phyloP scores from a whole-genome alignment of 2,797 vertebrate genomes.

The Alosa sapidissima region DNA sequence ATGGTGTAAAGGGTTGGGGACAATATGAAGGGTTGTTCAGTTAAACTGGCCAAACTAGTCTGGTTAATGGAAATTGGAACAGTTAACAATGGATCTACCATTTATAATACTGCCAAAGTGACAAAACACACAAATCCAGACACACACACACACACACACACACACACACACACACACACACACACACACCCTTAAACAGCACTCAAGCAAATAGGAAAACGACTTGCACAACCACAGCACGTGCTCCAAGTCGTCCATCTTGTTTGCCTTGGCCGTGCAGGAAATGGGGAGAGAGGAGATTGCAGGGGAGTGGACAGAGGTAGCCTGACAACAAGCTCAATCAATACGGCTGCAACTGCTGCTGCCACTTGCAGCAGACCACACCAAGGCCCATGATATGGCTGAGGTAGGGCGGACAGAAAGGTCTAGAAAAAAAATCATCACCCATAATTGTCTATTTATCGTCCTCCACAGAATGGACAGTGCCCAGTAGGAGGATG shows the following conservation, averaged over 20 bases:
- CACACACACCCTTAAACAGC: background rate
- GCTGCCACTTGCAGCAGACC: background rate
- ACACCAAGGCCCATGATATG: background rate
- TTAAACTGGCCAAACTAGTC: background rate
- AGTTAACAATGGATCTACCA: background rate
- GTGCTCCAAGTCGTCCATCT: conserved; percentile 2
- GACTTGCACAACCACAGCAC: background rate
- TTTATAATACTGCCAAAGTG: background rate
- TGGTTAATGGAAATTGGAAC: background rate
- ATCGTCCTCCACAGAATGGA: background rate
- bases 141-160: background rate
- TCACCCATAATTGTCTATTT: background rate
- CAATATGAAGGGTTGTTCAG: background rate
- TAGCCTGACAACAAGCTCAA: conserved; percentile 16
- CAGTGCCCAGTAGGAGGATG: background rate
- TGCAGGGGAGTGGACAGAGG: conserved; percentile 30
- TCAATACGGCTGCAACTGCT: conserved; percentile 9
- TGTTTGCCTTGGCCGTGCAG: background rate
- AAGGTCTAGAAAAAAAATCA: background rate
- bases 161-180: background rate
- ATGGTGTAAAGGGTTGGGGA: too few relatives aligned
- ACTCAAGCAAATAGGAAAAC: background rate
- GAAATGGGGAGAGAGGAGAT: background rate
- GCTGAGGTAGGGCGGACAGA: background rate
- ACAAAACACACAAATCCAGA: background rate